Percentiles rank a stretch among this genome's conserved stretches.
phyloP scores from a whole-genome alignment of 2,113 vertebrate species.

The Vombatus ursinus region DNA sequence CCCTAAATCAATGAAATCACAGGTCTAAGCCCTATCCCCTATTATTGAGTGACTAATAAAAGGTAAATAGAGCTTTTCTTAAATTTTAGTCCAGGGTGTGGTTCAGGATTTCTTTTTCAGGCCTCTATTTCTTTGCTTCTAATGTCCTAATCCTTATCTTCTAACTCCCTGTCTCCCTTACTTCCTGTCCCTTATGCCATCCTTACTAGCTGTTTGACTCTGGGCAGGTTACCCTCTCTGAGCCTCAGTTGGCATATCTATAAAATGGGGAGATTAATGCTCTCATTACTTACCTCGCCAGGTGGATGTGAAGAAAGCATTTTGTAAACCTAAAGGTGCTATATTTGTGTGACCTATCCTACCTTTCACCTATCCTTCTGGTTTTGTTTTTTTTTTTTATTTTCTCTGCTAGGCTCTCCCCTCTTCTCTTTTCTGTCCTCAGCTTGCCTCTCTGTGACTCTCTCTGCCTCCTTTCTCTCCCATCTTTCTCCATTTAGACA shows the following conservation, averaged over 20 bases:
- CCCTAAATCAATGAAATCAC: neutral
- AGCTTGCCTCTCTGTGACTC: neutral
- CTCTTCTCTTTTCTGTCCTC: neutral
- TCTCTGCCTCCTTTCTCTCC: neutral
- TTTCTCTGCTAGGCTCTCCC: neutral
- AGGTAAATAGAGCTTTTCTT: neutral
- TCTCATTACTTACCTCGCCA: neutral
- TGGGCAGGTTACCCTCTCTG: neutral
- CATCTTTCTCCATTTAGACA: neutral
- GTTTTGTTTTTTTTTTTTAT: neutral
- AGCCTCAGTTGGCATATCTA: neutral
- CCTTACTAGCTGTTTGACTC: neutral
- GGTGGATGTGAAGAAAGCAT: neutral
- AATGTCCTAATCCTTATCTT: neutral
- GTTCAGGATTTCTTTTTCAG: neutral
- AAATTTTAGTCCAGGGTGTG: neutral
- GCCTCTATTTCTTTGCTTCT: neutral
- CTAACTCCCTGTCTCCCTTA: neutral
- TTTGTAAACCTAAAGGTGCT: neutral
- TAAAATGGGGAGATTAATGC: neutral
- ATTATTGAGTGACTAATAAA: neutral
- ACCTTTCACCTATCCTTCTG: neutral
- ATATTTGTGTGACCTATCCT: neutral
- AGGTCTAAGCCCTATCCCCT: neutral
- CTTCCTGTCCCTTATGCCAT: neutral